A percentile compares a stretch with the other conserved stretches of the same genome.
These are phyloP conservation scores for Diorhabda carinulata DNA, from an alignment of 1,140 invertebrate genomes.

Conservation along the genomic window DNA sequence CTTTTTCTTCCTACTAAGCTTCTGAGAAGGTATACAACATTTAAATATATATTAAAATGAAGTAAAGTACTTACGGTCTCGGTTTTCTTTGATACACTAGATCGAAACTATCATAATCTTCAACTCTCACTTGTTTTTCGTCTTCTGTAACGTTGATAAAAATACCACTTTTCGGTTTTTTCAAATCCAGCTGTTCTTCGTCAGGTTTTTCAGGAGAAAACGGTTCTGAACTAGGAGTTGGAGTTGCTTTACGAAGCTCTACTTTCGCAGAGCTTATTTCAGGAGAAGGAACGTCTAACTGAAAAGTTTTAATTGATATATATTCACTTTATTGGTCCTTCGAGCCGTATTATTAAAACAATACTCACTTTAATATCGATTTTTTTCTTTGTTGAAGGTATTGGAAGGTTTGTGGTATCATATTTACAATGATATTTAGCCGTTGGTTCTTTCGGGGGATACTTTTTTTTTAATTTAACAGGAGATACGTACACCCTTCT, in stretches of 20 bases:
- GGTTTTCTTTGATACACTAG: slow-evolving; percentile 31
- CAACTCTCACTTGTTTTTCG: slow-evolving; percentile 3
- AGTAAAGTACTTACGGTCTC: slow-evolving; percentile 19
- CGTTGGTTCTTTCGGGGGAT: background rate
- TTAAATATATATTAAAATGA: background rate
- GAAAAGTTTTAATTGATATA: background rate
- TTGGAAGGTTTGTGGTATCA: slow-evolving; percentile 19
- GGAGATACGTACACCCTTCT: slow-evolving; percentile 7
- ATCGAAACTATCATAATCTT: slow-evolving; percentile 36
- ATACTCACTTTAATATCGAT: slow-evolving; percentile 22
- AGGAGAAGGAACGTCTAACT: slow-evolving; percentile 39
- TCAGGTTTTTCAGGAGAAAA: slow-evolving; percentile 33
- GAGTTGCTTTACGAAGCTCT: slow-evolving; percentile 32
- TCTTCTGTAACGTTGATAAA: slow-evolving; percentile 36
- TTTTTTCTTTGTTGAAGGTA: slow-evolving; percentile 24
- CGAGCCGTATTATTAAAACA: too few relatives aligned
- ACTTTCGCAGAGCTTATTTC: slow-evolving; percentile 38
- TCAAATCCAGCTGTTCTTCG: slow-evolving; percentile 24
- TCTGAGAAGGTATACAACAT: background rate
- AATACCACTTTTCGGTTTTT: slow-evolving; percentile 42
- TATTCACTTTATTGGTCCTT: too few relatives aligned
- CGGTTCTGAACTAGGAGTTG: slow-evolving; percentile 26
- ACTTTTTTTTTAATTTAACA: background rate
- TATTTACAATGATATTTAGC: background rate
- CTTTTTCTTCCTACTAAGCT: background rate